Percentiles rank a stretch among this genome's conserved stretches.
Evolutionary conservation across 2,888 invertebrate species (phyloP).

Genomic region (Phytoseiulus persimilis): DNA sequence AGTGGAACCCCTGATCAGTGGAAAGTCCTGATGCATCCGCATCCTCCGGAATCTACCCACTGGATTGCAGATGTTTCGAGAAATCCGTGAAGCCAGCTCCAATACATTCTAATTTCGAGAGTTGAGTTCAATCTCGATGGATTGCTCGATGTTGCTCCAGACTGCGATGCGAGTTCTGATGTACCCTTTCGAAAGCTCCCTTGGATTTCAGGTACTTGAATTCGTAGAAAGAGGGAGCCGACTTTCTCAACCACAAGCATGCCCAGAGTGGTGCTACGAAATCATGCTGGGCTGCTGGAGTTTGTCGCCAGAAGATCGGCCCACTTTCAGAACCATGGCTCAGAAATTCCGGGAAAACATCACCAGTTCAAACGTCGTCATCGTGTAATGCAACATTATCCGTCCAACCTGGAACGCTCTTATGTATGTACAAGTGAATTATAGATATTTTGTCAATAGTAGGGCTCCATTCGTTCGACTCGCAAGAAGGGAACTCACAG

Average conservation of each 20-base stretch:
- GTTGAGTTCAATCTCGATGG: no score
- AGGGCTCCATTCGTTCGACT: no score
- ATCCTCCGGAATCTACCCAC: no score
- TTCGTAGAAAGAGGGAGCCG: not conserved
- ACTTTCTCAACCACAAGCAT: not conserved
- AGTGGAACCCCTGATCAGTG: no score
- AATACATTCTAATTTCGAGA: no score
- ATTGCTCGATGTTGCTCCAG: no score
- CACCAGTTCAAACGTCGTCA: not conserved
- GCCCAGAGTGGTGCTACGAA: slow-evolving; percentile 28
- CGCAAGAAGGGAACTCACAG: no score
- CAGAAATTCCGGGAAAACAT: slow-evolving; percentile 13
- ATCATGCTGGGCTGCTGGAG: slow-evolving; percentile 32
- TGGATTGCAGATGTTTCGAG: no score
- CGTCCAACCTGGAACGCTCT: not conserved
- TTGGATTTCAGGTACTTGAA: not conserved
- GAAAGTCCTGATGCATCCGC: no score
- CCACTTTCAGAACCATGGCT: slow-evolving; percentile 16
- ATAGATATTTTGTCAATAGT: not conserved
- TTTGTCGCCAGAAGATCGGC: not conserved
- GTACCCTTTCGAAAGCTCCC: not conserved
- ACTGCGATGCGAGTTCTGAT: not conserved
- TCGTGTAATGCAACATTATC: not conserved
- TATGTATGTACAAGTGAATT: not conserved
- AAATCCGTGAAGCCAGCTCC: no score